Conservation (phyloP, 2,113 vertebrate species). For the Dascyllus trimaculatus region DNA sequence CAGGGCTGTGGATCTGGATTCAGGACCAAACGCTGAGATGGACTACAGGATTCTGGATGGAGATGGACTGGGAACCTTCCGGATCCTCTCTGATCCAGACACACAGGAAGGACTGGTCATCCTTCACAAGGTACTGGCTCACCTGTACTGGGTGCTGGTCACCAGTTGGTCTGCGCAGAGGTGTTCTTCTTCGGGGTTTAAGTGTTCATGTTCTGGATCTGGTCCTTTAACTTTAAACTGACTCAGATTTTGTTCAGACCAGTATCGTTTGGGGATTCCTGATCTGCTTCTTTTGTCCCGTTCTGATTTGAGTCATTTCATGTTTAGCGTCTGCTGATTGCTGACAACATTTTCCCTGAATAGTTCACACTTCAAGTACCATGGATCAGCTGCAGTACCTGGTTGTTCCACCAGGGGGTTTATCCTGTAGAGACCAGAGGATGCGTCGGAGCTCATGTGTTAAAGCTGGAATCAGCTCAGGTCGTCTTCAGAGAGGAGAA, state of each 20-base stretch:
- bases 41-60: slow-evolving; percentile 93
- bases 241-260: not conserved
- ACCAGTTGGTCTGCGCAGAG: not conserved
- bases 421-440: too few relatives aligned
- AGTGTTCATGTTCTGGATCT: too few relatives aligned
- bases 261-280: too few relatives aligned
- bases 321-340: too few relatives aligned
- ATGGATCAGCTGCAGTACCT: too few relatives aligned
- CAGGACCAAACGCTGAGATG: slow-evolving; percentile 92
- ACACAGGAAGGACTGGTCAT: slow-evolving; percentile 91
- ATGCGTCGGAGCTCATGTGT: too few relatives aligned
- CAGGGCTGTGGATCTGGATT: slow-evolving; percentile 90
- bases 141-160: not conserved
- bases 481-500: too few relatives aligned
- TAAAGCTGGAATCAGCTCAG: too few relatives aligned
- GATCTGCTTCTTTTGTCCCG: too few relatives aligned
- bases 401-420: too few relatives aligned
- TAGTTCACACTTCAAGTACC: too few relatives aligned
- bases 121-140: slow-evolving; percentile 68
- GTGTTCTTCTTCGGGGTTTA: not conserved
- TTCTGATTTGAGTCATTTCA: not conserved
- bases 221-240: not conserved
- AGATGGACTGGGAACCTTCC: slow-evolving; percentile 88
- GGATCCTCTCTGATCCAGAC: slow-evolving; percentile 88
- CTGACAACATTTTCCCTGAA: too few relatives aligned